phyloP scores from a whole-genome alignment of 2,797 vertebrate species.

The Odontamblyopus lacepedii region DNA sequence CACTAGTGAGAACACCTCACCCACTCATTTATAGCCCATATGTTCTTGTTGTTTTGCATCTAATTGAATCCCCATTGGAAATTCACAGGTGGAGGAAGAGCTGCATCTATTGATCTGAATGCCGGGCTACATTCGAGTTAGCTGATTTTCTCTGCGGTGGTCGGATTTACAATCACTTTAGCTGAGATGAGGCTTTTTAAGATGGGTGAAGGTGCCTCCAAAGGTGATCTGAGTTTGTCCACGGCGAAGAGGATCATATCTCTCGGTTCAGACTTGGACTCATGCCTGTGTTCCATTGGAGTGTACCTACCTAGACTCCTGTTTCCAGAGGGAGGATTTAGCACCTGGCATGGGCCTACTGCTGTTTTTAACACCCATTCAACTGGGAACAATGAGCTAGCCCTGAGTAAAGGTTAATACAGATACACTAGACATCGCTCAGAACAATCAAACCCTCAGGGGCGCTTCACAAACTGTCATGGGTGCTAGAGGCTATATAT shows the following conservation, averaged over 20 bases:
- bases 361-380: constrained; percentile 48
- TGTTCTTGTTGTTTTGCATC: constrained; percentile 16
- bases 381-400: constrained; percentile 29
- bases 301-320: constrained; percentile 36
- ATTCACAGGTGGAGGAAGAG: constrained; percentile 30
- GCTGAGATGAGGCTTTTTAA: constrained; percentile 11
- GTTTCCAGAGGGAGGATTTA: constrained; percentile 55
- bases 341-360: constrained; percentile 35
- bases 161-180: constrained; percentile 22
- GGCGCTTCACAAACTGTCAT: constrained; percentile 15
- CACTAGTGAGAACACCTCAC: constrained; percentile 1
- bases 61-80: constrained; percentile 45
- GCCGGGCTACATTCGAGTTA: constrained; percentile 62
- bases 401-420: constrained; percentile 32
- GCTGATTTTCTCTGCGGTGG: constrained; percentile 33
- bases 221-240: constrained; percentile 14
- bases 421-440: constrained; percentile 10
- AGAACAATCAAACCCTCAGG: constrained; percentile 18
- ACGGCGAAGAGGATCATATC: constrained; percentile 44
- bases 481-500: neutral
- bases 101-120: constrained; percentile 49
- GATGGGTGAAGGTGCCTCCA: constrained; percentile 11
- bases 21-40: constrained; percentile 34
- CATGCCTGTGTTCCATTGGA: constrained; percentile 34
- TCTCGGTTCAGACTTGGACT: constrained; percentile 26